Evolutionary conservation across 1,140 invertebrate genomes (phyloP), one percentile per base, ranked within the genome.

Genomic region (Hypothenemus hampei): DNA sequence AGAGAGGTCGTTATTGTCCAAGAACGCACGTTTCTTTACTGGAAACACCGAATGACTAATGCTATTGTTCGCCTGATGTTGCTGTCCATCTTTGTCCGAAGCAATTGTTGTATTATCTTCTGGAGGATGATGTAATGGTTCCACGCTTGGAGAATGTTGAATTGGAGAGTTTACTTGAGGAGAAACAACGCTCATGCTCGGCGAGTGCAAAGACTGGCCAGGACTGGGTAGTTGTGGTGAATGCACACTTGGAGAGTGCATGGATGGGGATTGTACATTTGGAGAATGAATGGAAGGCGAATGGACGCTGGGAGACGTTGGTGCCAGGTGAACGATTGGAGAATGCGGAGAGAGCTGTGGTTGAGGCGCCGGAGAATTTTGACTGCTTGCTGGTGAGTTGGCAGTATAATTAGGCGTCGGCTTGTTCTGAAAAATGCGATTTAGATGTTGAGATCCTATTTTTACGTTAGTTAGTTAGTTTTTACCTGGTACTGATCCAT

Each of bases 1-100:
- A 2, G 57, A 26, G 5, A 46, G 6, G 6, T 46, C 43, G 16
- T 73, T 69, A 5, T 69, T 70, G 67, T 81, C 81, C 66, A 72
- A 78, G 51, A 81, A 82, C 13, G 71, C 74, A 36, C 81, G 70
- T 65, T 82, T 82, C 62, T 82, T 82, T 5, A 75, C 73, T 19
- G 75, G 74, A 49, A 71, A 74, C 39, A 68, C 62, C 8, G 64
- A 57, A 7, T 11, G 11, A n/a, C n/a, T n/a, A n/a, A n/a, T n/a
- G n/a, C n/a, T n/a, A n/a, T n/a, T n/a, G n/a, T n/a, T n/a, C 13
- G 26, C 8, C 13, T 31, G 26, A 8, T 31, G 26, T 11, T 31
- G 26, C 3, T 31, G 26, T 13, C 10, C 26, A 37, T 15, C 35
- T 3, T 11, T 37, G n/a, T n/a, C n/a, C n/a, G n/a, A n/a, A n/a